These are phyloP conservation scores for Drosophila jambulina DNA, from an alignment of 1,140 invertebrate genomes.

Conservation along the genomic window DNA sequence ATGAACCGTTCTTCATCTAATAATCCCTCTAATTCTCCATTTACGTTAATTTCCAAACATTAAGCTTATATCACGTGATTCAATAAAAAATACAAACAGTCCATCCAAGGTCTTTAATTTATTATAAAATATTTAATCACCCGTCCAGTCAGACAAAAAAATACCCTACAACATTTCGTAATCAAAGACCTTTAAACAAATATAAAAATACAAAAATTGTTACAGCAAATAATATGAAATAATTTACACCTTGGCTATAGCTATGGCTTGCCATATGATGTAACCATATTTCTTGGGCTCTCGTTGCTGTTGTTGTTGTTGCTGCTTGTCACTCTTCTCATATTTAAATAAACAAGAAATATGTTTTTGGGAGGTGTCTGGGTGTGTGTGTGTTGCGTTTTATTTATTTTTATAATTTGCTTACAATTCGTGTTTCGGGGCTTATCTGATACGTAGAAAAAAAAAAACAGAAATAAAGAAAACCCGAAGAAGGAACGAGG, in stretches of 20 bases:
- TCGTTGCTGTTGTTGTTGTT: slow-evolving; percentile 22
- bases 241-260: slow-evolving; percentile 62
- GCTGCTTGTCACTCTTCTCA: slow-evolving; percentile 46
- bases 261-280: slow-evolving; percentile 27
- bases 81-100: background rate
- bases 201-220: slow-evolving; percentile 59
- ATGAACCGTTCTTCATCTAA: background rate
- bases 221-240: slow-evolving; percentile 66
- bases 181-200: slow-evolving; percentile 65
- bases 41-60: background rate
- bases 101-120: slow-evolving; percentile 13
- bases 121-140: slow-evolving; percentile 18
- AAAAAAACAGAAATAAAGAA: slow-evolving; percentile 9
- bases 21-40: background rate
- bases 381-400: slow-evolving; percentile 16
- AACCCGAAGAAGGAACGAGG: slow-evolving; percentile 39
- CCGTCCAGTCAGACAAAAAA: background rate
- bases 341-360: slow-evolving; percentile 70
- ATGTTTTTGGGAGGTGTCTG: slow-evolving; percentile 28
- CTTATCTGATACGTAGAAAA: slow-evolving; percentile 42
- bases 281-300: slow-evolving; percentile 52
- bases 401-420: slow-evolving; percentile 69
- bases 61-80: background rate
- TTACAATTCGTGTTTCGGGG: slow-evolving; percentile 54
- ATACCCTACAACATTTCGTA: slow-evolving; percentile 37